A percentile compares a stretch with the other conserved stretches of the same genome.
Conservation (phyloP, 2,888 invertebrate species). For the Cataglyphis cursor region DNA sequence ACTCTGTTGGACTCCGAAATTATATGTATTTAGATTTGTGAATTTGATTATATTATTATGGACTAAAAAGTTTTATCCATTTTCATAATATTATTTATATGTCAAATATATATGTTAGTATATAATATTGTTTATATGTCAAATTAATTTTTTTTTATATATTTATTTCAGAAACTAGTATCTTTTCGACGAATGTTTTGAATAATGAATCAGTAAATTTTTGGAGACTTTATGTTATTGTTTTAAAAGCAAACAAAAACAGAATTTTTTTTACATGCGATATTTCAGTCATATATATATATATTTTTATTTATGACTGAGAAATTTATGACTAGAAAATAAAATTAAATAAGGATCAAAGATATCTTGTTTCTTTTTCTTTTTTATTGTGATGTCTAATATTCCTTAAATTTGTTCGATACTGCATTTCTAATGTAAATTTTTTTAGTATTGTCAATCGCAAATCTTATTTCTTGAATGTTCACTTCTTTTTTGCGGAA, state of each 20-base stretch:
- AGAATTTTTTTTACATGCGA: neutral
- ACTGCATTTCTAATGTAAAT: neutral
- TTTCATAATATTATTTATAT: neutral
- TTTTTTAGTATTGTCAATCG: neutral
- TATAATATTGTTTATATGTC: neutral
- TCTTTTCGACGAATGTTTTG: neutral
- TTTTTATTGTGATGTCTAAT: neutral
- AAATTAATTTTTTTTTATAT: neutral
- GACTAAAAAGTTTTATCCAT: neutral
- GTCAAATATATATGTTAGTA: neutral
- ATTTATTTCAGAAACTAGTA: neutral
- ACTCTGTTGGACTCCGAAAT: neutral
- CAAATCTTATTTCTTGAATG: neutral
- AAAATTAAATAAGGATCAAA: neutral
- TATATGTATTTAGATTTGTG: neutral
- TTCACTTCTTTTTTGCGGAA: neutral
- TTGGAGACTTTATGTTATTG: neutral
- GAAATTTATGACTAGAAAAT: too few species aligned
- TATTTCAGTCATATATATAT: neutral
- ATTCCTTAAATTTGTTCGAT: conserved; percentile 1
- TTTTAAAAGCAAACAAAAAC: neutral
- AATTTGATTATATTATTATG: neutral
- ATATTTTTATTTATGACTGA: neutral
- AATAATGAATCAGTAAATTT: neutral
- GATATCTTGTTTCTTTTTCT: neutral